Percentiles rank a stretch among this genome's conserved stretches.
Conservation (phyloP, 2,888 invertebrate species). For the Hirtodrosophila histrioides region DNA sequence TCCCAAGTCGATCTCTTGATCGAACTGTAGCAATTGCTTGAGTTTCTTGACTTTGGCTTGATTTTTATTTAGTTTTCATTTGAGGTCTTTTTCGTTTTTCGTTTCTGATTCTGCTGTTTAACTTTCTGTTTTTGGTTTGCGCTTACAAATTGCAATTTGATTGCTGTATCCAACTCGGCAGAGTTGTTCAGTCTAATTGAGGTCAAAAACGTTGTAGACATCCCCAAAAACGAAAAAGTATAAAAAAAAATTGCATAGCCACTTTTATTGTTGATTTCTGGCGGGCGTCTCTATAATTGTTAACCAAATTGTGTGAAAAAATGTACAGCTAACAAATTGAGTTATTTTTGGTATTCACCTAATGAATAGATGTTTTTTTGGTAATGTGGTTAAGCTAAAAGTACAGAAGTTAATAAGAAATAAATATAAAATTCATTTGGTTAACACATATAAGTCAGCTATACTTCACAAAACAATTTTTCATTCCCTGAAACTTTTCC, state of each 20-base stretch:
- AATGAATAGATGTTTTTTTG: slow-evolving; percentile 21
- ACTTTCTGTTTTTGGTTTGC: slow-evolving; percentile 57
- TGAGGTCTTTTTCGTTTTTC: slow-evolving; percentile 10
- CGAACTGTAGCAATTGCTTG: slow-evolving; percentile 64
- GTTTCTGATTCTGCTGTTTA: slow-evolving; percentile 42
- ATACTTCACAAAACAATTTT: no score
- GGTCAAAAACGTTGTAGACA: slow-evolving; percentile 66
- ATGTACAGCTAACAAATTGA: slow-evolving; percentile 33
- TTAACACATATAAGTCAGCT: no score
- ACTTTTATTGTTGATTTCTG: slow-evolving; percentile 21
- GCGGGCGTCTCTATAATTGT: slow-evolving; percentile 29
- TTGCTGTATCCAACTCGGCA: slow-evolving; percentile 51
- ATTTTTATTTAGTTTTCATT: slow-evolving; percentile 27
- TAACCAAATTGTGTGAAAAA: slow-evolving; percentile 32
- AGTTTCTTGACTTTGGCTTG: slow-evolving; percentile 49
- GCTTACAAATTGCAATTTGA: slow-evolving; percentile 72
- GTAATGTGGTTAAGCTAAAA: slow-evolving; percentile 11
- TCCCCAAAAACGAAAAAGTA: slow-evolving; percentile 38
- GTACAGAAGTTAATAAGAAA: neutral
- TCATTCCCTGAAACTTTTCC: neutral
- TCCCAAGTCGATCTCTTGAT: slow-evolving; percentile 32
- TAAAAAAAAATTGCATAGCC: slow-evolving; percentile 13
- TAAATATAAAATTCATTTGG: neutral
- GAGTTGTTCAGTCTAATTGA: slow-evolving; percentile 61
- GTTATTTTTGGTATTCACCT: slow-evolving; percentile 24